A percentile compares a stretch with the other conserved stretches of the same genome.
Evolutionary conservation across 2,797 vertebrate species (phyloP).

Genomic region (Enteromius thamalakanensis): DNA sequence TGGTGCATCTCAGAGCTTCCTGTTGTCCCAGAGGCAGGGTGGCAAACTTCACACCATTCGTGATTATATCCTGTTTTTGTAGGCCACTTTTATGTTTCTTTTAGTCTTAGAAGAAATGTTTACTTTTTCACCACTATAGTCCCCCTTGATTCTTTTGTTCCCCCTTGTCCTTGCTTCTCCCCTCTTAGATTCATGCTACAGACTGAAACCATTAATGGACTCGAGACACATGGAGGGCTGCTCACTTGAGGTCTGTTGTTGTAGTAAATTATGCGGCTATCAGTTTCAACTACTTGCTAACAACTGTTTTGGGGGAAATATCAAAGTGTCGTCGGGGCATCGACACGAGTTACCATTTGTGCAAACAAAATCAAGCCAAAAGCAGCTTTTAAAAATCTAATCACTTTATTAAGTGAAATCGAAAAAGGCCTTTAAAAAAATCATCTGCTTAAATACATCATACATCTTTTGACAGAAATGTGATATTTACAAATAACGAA

Average conservation of each 20-base stretch:
- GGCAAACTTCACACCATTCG: slow-evolving; percentile 50
- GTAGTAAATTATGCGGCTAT: slow-evolving; percentile 23
- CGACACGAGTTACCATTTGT: background rate
- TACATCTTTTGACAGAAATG: slow-evolving; percentile 84
- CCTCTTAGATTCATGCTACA: background rate
- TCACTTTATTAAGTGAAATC: slow-evolving; percentile 74
- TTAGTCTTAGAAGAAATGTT: slow-evolving; percentile 46
- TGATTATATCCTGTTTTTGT: slow-evolving; percentile 55
- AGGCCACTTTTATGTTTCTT: slow-evolving; percentile 30
- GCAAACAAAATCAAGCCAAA: slow-evolving; percentile 37
- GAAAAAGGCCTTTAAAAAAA: slow-evolving; percentile 64
- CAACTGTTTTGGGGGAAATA: slow-evolving; percentile 11
- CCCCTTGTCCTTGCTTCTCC: background rate
- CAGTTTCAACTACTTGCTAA: slow-evolving; percentile 20
- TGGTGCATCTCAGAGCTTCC: slow-evolving; percentile 47
- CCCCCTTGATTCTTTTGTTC: background rate
- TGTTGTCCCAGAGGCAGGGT: slow-evolving; percentile 51
- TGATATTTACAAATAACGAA: slow-evolving; percentile 87
- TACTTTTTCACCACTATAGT: slow-evolving; percentile 37
- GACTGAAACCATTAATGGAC: slow-evolving; percentile 22
- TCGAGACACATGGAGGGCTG: slow-evolving; percentile 22
- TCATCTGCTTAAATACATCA: slow-evolving; percentile 86
- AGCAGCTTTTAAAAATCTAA: slow-evolving; percentile 63
- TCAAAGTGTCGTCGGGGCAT: slow-evolving; percentile 3
- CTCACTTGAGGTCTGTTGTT: slow-evolving; percentile 7